Evolutionary conservation across 2,888 invertebrate genomes (phyloP), one percentile per base, ranked within the genome.

Genomic region (Oscheius sp.): DNA sequence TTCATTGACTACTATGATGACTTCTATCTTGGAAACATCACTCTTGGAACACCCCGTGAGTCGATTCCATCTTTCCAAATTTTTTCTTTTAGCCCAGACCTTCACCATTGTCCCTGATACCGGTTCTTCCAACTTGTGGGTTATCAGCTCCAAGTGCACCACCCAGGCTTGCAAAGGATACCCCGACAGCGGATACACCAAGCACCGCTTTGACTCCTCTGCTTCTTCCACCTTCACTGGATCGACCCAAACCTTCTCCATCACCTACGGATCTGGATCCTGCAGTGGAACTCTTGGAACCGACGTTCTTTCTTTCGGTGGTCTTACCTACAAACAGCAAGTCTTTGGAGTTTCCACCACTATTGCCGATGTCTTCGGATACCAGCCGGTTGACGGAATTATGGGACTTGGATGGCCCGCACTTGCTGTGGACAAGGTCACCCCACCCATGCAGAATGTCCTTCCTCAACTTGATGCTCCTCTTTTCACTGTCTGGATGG

Each of bases 391-490:
- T 35, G 84, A 84, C 74, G 85, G 85, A 73, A 85, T 85, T 73
- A 72, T 85, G 63, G 86, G 86, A 71, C 83, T 86, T 66, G 86
- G 85, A 73, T 86, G 85, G 85, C 86, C 85, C 66, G 74, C 84
- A 18, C 80, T 99, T 88, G 92, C 97, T 0, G 96, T n/a, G n/a
- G n/a, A n/a, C n/a, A n/a, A n/a, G n/a, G n/a, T n/a, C n/a, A n/a
- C n/a, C n/a, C n/a, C n/a, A n/a, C n/a, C n/a, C n/a, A n/a, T n/a
- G n/a, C n/a, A n/a, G n/a, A n/a, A n/a, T n/a, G n/a, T n/a, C n/a
- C n/a, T n/a, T n/a, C n/a, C n/a, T n/a, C n/a, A n/a, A n/a, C n/a
- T n/a, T n/a, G n/a, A n/a, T n/a, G n/a, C n/a, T n/a, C n/a, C n/a
- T n/a, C n/a, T n/a, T n/a, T n/a, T n/a, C n/a, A n/a, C n/a, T n/a